Conservation (phyloP, 2,113 vertebrate genomes). For the Ctenomys sociabilis region DNA sequence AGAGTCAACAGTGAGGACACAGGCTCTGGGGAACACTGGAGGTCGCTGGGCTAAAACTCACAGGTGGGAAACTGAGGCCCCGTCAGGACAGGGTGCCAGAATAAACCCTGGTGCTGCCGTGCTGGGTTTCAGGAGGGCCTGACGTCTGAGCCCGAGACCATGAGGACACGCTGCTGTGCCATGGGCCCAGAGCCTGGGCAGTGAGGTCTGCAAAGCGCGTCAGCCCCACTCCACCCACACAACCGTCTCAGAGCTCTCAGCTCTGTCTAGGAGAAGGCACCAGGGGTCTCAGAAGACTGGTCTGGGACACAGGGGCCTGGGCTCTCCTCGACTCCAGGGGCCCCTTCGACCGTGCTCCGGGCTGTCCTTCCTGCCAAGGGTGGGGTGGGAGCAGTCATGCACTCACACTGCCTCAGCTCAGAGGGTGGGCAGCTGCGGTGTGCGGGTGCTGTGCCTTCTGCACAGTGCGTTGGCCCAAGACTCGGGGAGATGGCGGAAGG, state of each 20-base stretch:
- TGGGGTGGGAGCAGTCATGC: not conserved
- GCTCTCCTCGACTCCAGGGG: not conserved
- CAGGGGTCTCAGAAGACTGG: accelerated
- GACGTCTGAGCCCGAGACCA: not conserved
- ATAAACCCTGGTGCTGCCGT: not conserved
- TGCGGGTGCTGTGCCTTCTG: accelerated
- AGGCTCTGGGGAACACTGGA: not conserved
- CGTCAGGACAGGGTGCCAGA: not conserved
- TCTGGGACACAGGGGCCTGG: not conserved
- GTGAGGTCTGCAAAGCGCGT: not conserved
- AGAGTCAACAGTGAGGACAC: too few relatives aligned
- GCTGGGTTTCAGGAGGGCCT: not conserved
- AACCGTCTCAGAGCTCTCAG: too few relatives aligned
- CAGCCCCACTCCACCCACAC: not conserved
- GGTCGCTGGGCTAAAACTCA: not conserved
- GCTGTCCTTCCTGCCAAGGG: not conserved
- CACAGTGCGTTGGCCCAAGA: accelerated
- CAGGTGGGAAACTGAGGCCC: not conserved
- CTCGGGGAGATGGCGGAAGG: accelerated
- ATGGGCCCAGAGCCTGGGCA: not conserved
- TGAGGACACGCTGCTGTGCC: not conserved
- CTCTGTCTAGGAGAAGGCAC: not conserved
- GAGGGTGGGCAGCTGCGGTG: not conserved
- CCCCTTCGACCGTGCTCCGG: not conserved
- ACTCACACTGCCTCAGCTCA: not conserved